phyloP scores from a whole-genome alignment of 2,797 vertebrate species.

The Artibeus jamaicensis region DNA sequence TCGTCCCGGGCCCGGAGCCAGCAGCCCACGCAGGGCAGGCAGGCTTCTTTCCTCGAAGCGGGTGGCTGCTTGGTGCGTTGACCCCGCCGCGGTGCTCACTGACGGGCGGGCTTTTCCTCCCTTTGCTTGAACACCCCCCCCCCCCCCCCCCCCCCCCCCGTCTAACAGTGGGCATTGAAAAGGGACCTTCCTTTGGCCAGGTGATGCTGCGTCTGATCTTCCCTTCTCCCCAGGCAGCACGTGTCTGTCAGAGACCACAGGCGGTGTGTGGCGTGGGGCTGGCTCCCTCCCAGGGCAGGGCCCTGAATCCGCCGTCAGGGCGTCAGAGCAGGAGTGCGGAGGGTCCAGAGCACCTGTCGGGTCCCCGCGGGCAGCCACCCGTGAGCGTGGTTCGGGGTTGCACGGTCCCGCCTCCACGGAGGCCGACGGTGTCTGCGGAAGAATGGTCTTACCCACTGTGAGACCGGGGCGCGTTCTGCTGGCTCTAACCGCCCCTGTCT shows the following conservation, averaged over 20 bases:
- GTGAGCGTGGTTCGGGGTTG: too few species aligned
- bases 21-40: background rate
- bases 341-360: background rate
- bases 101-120: background rate
- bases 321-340: too few species aligned
- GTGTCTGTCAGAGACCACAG: too few species aligned
- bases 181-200: background rate
- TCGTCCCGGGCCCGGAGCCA: background rate
- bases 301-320: too few species aligned
- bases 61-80: background rate
- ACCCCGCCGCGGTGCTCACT: background rate
- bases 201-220: background rate
- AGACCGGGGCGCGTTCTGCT: background rate
- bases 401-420: too few species aligned
- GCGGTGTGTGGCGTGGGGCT: too few species aligned
- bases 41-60: background rate
- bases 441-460: background rate
- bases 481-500: conserved; percentile 65
- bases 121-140: background rate
- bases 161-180: background rate
- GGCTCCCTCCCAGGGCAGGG: too few species aligned
- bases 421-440: too few species aligned
- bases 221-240: too few species aligned
- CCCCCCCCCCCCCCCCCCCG: too few species aligned
- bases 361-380: background rate